phyloP scores from a whole-genome alignment of 1,140 invertebrate genomes.

The Steinernema khuongi region DNA sequence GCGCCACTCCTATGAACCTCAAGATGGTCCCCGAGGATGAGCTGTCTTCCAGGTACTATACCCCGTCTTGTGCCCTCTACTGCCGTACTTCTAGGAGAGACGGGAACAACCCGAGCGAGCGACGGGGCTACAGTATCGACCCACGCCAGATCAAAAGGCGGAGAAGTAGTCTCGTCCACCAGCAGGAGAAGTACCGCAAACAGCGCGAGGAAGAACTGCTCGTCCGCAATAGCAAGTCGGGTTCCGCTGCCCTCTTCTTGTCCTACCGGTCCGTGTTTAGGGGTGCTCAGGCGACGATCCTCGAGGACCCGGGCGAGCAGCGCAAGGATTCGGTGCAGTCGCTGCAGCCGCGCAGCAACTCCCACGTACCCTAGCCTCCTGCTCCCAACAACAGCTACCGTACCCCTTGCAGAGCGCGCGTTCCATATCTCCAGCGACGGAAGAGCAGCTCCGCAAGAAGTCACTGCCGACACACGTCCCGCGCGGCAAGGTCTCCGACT shows the following conservation, averaged over 20 bases:
- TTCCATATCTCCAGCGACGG: slow-evolving; percentile 14
- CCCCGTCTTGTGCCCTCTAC: not conserved
- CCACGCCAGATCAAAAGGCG: not conserved
- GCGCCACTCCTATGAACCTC: slow-evolving; percentile 16
- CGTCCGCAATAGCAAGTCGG: not conserved
- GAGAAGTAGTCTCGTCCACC: not conserved
- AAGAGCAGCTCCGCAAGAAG: slow-evolving; percentile 8
- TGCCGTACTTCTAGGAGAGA: not conserved
- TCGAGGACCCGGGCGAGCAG: not conserved
- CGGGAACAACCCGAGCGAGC: slow-evolving; percentile 13
- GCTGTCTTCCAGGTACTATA: not conserved
- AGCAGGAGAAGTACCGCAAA: slow-evolving; percentile 14
- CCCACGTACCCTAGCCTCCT: not conserved
- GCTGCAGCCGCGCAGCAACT: not conserved
- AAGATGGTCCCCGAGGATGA: not conserved
- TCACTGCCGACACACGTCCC: slow-evolving; percentile 23
- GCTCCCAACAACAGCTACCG: not conserved
- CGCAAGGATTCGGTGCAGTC: not conserved
- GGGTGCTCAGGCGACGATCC: not conserved
- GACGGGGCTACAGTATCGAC: slow-evolving; percentile 3
- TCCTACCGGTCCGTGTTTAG: not conserved
- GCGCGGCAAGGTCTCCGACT: slow-evolving; percentile 28
- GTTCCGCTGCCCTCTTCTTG: not conserved
- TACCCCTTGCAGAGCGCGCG: slow-evolving; percentile 9
- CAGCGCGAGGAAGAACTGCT: not conserved